phyloP scores from a whole-genome alignment of 1,140 invertebrate species.

The Adoxophyes honmai region DNA sequence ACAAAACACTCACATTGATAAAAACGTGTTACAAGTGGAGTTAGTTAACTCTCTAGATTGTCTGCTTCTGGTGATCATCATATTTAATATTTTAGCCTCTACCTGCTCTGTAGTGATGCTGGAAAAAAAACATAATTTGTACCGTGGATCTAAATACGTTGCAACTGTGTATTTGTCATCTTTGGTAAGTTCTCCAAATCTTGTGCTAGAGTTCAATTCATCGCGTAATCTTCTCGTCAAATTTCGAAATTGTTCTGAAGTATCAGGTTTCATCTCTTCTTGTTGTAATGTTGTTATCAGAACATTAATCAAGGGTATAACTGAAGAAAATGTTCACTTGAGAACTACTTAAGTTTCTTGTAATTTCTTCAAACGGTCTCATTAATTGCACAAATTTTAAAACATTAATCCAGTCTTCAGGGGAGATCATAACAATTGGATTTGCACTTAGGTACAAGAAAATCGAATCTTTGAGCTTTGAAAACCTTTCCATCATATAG shows the following conservation, averaged over 20 bases:
- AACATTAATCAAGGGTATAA: slow-evolving; percentile 25
- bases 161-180: slow-evolving; percentile 19
- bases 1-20: no score
- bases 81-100: slow-evolving; percentile 13
- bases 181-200: slow-evolving; percentile 21
- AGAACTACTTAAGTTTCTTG: slow-evolving; percentile 21
- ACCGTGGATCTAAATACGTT: slow-evolving; percentile 23
- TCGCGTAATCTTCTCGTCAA: slow-evolving; percentile 23
- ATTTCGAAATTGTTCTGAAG: no score
- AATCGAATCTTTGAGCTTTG: slow-evolving; percentile 15
- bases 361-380: slow-evolving; percentile 22
- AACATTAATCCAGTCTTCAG: slow-evolving; percentile 21
- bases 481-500: slow-evolving; percentile 16
- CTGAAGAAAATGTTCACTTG: slow-evolving; percentile 22
- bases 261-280: slow-evolving; percentile 23
- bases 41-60: not conserved
- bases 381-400: slow-evolving; percentile 22
- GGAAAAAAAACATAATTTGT: no score
- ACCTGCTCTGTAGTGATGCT: no score
- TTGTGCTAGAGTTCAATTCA: slow-evolving; percentile 21
- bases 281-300: no score
- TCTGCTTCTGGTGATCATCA: slow-evolving; percentile 8
- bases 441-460: not conserved
- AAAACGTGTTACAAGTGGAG: no score
- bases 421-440: slow-evolving; percentile 17